A percentile compares a stretch with the other conserved stretches of the same genome.
These are phyloP conservation scores for Pristionchus exspectatus DNA, from an alignment of 2,888 invertebrate species.

Conservation along the genomic window DNA sequence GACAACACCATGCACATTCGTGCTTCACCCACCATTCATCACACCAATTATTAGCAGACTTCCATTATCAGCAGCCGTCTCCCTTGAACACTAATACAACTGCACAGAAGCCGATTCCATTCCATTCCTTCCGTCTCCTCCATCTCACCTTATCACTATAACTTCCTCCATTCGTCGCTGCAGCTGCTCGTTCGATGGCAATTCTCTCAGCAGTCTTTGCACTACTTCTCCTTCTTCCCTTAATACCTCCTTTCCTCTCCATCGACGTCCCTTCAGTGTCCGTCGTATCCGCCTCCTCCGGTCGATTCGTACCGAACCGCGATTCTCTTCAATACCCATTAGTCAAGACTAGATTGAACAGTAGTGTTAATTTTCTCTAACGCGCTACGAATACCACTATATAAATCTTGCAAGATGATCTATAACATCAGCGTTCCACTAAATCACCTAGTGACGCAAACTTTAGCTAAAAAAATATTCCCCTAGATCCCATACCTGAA, in stretches of 20 bases:
- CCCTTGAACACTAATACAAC: background rate
- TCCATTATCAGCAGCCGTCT: too few species aligned
- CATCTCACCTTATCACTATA: constrained; percentile 9
- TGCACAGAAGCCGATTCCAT: background rate
- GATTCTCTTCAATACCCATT: constrained; percentile 31
- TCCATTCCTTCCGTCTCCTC: background rate
- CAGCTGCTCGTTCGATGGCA: constrained; percentile 12
- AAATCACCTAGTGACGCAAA: background rate
- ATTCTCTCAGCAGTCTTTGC: constrained; percentile 3
- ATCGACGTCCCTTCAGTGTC: constrained; percentile 19
- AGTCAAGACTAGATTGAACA: background rate
- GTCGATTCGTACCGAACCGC: background rate
- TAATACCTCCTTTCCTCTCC: constrained; percentile 25
- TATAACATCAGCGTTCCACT: background rate
- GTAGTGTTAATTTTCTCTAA: too few species aligned
- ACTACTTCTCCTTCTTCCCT: constrained; percentile 33
- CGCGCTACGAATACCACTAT: too few species aligned
- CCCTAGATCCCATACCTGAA: background rate
- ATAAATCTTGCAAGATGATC: background rate
- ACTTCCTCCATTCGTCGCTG: constrained; percentile 30
- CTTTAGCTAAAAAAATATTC: background rate
- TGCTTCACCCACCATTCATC: background rate
- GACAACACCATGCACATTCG: background rate
- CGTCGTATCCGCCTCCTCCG: background rate
- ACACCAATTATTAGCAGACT: background rate